phyloP scores from a whole-genome alignment of 2,888 invertebrate species.

The Chrysodeixis includens region DNA sequence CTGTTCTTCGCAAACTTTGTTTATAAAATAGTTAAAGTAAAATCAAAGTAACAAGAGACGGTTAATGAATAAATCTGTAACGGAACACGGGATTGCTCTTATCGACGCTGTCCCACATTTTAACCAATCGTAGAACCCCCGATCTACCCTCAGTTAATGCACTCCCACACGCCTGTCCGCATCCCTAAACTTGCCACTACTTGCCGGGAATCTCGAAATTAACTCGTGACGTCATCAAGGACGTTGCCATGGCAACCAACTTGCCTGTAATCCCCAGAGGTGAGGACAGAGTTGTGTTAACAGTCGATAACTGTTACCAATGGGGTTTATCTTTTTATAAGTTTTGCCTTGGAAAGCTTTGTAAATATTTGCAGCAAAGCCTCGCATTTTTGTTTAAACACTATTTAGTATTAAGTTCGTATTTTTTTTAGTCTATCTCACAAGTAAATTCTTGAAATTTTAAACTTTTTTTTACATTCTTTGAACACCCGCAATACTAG shows the following conservation, averaged over 20 bases:
- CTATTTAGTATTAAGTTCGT: too few species aligned
- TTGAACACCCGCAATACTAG: too few species aligned
- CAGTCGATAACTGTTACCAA: neutral
- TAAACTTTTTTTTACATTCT: too few species aligned
- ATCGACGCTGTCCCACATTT: slow-evolving; percentile 36
- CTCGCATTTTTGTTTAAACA: too few species aligned
- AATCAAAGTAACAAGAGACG: slow-evolving; percentile 31
- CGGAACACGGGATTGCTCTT: slow-evolving; percentile 51
- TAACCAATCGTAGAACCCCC: slow-evolving; percentile 19
- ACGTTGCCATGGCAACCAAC: neutral
- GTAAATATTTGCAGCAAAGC: too few species aligned
- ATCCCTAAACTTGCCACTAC: slow-evolving; percentile 52
- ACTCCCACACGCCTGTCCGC: slow-evolving; percentile 29
- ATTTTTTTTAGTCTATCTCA: too few species aligned
- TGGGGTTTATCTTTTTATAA: neutral
- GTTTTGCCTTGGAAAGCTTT: too few species aligned
- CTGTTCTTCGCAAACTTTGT: slow-evolving; percentile 12
- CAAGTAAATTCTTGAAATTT: too few species aligned
- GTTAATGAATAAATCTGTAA: slow-evolving; percentile 50
- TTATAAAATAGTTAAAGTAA: slow-evolving; percentile 20
- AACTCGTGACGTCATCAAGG: slow-evolving; percentile 15
- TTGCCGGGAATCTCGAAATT: slow-evolving; percentile 27
- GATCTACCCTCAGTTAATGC: slow-evolving; percentile 25
- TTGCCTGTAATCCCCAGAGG: neutral
- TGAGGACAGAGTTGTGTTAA: neutral